Base-by-base conservation (phyloP, 2,113 vertebrate species). In the Microcebus jonahi region DNA sequence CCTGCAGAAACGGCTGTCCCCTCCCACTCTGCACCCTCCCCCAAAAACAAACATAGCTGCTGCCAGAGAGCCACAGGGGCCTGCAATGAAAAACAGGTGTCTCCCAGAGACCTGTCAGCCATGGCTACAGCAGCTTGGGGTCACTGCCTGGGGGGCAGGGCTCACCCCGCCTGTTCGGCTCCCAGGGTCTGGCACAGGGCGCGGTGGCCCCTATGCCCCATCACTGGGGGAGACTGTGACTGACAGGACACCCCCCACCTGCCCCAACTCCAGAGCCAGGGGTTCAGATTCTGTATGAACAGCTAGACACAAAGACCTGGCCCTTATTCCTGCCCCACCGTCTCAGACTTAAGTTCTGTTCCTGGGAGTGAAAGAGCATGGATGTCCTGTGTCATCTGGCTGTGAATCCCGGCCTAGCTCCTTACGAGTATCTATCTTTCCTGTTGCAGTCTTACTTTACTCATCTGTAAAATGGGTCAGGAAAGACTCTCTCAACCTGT, bases 41-140 rank as follows among this genome's bases (percentile, higher is more conserved):
- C 23, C 21, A 89, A 96, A 96, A 94, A 83, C 61, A 97, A 97
- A 97, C 84, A 91, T 50, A 91, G 63, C 75, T 57, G 0, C 90
- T 95, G 85, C 96, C 91, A 50, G 94, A 93, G 93, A 97, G 96
- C 91, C 96, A 95, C 70, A 48, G 96, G 63, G 88, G 45, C 95
- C 93, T 86, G 68, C 96, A 97, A 83, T 97, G 97, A 96, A 85
- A 98, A 98, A 89, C 96, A 97, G 96, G 96, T 98, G 96, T 96
- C 96, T 96, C 88, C 53, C 5, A 9, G 94, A 75, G 65, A 95
- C 94, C 88, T 82, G 67, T 92, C 71, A 88, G 85, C 94, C 71
- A 4, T 0, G 42, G 75, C 91, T 57, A 87, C 1, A 7, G 77
- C 95, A 79, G 67, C 84, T 68, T 55, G 73, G 89, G 96, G 96